Conservation (phyloP, 1,140 invertebrate species). For the Marisa cornuarietis region DNA sequence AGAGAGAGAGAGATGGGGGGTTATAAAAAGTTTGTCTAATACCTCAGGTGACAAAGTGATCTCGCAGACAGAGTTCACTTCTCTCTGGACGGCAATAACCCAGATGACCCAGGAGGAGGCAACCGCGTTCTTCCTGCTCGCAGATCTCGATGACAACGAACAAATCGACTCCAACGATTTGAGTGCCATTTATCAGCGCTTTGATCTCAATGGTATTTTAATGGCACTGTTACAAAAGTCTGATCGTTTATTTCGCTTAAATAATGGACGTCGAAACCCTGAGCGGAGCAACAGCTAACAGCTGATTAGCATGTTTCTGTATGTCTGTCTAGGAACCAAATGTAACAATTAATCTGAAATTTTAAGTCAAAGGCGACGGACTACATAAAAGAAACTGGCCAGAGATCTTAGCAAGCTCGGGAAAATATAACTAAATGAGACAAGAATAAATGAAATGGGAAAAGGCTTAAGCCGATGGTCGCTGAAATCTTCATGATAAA, state of each 20-base stretch:
- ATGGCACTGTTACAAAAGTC: background rate
- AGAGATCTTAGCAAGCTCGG: background rate
- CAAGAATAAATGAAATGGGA: background rate
- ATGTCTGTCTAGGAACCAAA: background rate
- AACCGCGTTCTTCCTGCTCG: constrained; percentile 49
- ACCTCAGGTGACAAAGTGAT: constrained; percentile 42
- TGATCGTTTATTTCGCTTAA: no score
- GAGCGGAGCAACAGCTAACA: background rate
- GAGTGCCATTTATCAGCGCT: constrained; percentile 36
- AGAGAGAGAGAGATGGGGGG: background rate
- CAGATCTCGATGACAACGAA: constrained; percentile 44
- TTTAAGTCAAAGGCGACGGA: background rate
- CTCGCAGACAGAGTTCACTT: constrained; percentile 42
- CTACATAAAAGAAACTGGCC: background rate
- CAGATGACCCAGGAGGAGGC: constrained; percentile 41
- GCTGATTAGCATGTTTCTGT: background rate
- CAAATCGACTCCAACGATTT: constrained; percentile 42
- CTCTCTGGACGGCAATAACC: constrained; percentile 41
- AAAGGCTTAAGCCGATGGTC: background rate
- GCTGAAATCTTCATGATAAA: background rate
- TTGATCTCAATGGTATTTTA: constrained; percentile 46
- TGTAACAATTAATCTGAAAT: background rate
- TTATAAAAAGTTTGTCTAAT: background rate
- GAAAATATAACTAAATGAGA: background rate
- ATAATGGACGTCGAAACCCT: no score